Base-by-base conservation (phyloP, 2,113 vertebrate species). In the Echinops telfairi region DNA sequence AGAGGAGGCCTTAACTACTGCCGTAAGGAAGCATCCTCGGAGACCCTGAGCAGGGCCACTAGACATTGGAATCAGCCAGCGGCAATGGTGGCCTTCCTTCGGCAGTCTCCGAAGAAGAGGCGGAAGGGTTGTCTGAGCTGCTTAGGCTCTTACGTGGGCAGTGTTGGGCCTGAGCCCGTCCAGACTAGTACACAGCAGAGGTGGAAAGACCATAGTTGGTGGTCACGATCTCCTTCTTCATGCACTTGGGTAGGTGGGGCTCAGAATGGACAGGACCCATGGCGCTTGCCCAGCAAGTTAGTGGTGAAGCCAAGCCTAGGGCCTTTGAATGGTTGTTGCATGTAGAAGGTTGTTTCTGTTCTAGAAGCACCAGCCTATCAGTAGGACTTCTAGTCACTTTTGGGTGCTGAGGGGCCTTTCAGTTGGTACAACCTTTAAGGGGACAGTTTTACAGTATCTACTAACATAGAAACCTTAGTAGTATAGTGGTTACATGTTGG, bases 121-220 rank as follows among this genome's bases (percentile, higher is more conserved):
- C n/a, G 43, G 60, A 62, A 77, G 29, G 57, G 7, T 81, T 87
- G 73, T 79, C 31, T 90, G 17, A 96, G n/a, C 81, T 86, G 29
- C 3, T 79, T 4, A 23, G 64, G 27, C 9, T 31, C 57, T 31
- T 22, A 22, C n/a, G 33, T 88, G 36, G 57, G 22, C 23, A 23
- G 33, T 36, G 7, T 14, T 47, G 31, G 33, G n/a, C 62, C 38
- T 77, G 86, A 87, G 33, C 11, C 82, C 31, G 86, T 84, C 31
- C 29, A 70, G 71, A 81, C 16, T 62, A 73, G 82, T 58, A 22
- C 57, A 12, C 25, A 62, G 64, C 76, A 68, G 83, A 80, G 27
- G 15, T 9, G n/a, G 62, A 75, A 87, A 62, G 43, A 31, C 11
- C 71, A 8, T 0, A 4, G 31, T 6, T 4, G 3, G 64, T 77